Conservation (phyloP, 2,797 vertebrate genomes). For the Gymnoscopelus microlampas region DNA sequence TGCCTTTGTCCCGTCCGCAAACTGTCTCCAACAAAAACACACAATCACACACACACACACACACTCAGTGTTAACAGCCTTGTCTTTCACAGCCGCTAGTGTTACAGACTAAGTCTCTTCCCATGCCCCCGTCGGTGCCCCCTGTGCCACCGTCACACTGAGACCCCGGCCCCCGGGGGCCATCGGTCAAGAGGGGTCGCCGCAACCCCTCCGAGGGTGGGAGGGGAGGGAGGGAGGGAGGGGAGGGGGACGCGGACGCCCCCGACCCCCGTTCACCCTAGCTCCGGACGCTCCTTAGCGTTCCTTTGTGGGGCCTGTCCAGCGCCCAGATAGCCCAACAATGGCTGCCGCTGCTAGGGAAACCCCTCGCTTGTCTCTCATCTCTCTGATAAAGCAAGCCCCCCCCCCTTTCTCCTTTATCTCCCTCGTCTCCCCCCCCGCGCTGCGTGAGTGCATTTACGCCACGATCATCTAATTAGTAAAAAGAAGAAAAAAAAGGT, state of each 20-base stretch:
- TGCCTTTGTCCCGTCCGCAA: constrained; percentile 68
- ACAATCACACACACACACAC: constrained; percentile 11
- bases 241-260: constrained; percentile 12
- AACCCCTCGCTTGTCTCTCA: constrained; percentile 65
- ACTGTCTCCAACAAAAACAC: constrained; percentile 52
- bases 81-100: constrained; percentile 63
- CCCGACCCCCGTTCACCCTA: constrained; percentile 75
- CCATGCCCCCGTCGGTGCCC: constrained; percentile 84
- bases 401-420: constrained; percentile 26
- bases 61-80: constrained; percentile 58
- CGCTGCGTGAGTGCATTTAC: constrained; percentile 8
- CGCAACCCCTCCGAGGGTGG: constrained; percentile 80
- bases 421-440: constrained; percentile 13
- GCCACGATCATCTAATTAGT: neutral
- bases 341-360: constrained; percentile 74
- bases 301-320: constrained; percentile 87
- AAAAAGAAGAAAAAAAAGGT: neutral
- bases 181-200: constrained; percentile 89
- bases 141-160: constrained; percentile 89
- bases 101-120: constrained; percentile 81
- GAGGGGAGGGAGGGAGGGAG: constrained; percentile 53
- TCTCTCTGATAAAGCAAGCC: constrained; percentile 50
- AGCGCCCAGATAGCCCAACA: constrained; percentile 76
- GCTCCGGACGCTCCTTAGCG: constrained; percentile 84
- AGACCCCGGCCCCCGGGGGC: constrained; percentile 82